A percentile compares a stretch with the other conserved stretches of the same genome.
These are phyloP conservation scores for Rhabdornis inornatus DNA, from an alignment of 2,113 vertebrate species.

Conservation along the genomic window DNA sequence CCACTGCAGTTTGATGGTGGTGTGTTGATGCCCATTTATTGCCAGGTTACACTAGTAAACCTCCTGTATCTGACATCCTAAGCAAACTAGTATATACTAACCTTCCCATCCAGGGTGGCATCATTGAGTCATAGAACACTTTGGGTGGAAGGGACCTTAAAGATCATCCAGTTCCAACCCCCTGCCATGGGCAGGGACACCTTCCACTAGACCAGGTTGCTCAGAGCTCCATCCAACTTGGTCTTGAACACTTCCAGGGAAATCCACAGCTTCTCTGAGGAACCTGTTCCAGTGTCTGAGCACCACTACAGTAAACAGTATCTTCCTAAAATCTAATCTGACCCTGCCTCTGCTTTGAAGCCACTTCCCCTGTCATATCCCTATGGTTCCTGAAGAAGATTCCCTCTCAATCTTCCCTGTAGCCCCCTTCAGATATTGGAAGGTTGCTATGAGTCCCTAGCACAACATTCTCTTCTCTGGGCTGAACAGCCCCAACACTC, in stretches of 20 bases:
- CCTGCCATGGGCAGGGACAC: not conserved
- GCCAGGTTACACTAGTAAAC: not conserved
- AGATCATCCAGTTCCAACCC: not conserved
- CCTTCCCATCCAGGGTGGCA: not conserved
- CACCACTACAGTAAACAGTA: not conserved
- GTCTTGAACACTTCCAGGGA: not conserved
- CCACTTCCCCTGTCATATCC: not conserved
- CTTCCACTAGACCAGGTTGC: not conserved
- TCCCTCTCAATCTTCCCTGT: not conserved
- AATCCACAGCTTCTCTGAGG: not conserved
- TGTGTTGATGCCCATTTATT: not conserved
- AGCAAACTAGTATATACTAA: not conserved
- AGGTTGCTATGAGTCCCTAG: not conserved
- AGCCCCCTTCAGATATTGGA: not conserved
- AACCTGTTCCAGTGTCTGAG: not conserved
- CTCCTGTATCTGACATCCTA: not conserved
- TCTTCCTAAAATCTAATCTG: not conserved
- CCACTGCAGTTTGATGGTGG: not conserved
- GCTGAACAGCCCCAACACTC: not conserved
- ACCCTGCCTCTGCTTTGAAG: not conserved
- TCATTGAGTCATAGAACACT: not conserved
- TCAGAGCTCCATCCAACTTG: not conserved
- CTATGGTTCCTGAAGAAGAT: not conserved
- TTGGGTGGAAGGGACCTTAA: not conserved
- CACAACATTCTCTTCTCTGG: not conserved